Evolutionary conservation across 35 echinoderm and acorn worm genomes (phyloP), one percentile per base, ranked within the genome.

Genomic region (Eucidaris tribuloides): DNA sequence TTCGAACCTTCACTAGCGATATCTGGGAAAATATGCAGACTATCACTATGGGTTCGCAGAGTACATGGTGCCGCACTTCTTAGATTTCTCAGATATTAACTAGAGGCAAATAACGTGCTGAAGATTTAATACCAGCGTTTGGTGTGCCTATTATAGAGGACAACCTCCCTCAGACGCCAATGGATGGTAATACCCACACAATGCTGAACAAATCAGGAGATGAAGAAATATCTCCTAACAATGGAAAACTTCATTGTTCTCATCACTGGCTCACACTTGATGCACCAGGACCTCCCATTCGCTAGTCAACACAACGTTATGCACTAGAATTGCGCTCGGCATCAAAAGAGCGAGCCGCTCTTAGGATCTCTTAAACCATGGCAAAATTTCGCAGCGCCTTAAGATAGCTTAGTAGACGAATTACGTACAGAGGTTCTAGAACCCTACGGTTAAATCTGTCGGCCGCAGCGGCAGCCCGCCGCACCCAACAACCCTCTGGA

Each of bases 41-140:
- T 83, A 15, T n/a, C 87, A 89, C 48, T 89, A 89, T 50, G 87
- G 87, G 7, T 89, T 89, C 31, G n/a, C 79, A 74, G 46, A 45
- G 34, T 35, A 71, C 79, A 27, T n/a, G 87, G 87, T 1, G 62
- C 76, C 29, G n/a, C 74, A 80, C 40, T 80, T 81, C 46, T 28
- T 84, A 24, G 84, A 86, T 41, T 78, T 86, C 22, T 25, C 46
- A 1, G 20, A 81, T 5, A 89, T 89, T 18, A 45, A 82, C 66
- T 74, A 2, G 39, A 76, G 4, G 64, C 62, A 5, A 66, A 89
- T 57, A 89, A 76, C 61, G 66, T 9, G 79, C 79, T 4, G 62
- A 83, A 33, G 87, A 89, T 50, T 60, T 89, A 9, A 83, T 71
- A 22, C 80, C 82, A 82, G 22, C 45, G 11, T 18, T 90, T 13